phyloP scores from a whole-genome alignment of 2,888 invertebrate genomes.

The Drosophila limbata region DNA sequence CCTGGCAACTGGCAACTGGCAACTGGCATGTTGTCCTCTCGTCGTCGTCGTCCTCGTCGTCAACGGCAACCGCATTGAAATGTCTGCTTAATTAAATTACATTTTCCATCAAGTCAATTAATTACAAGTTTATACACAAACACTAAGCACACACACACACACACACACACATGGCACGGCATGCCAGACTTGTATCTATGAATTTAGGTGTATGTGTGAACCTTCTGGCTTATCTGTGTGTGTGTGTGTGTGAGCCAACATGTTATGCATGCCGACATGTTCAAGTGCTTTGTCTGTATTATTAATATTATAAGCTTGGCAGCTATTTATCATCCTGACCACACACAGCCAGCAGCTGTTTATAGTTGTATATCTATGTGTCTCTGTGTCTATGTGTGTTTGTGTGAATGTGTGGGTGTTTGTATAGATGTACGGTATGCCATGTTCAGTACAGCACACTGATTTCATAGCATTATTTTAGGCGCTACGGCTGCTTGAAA shows the following conservation, averaged over 20 bases:
- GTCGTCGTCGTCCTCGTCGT: conserved; percentile 17
- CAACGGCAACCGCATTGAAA: conserved; percentile 66
- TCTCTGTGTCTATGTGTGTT: too few species aligned
- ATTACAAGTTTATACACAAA: conserved; percentile 69
- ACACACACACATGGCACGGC: conserved; percentile 36
- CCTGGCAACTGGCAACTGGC: conserved; percentile 5
- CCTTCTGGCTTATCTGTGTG: conserved; percentile 24
- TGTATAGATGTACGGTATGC: conserved; percentile 14
- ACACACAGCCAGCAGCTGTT: conserved; percentile 28
- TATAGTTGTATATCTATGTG: conserved; percentile 10
- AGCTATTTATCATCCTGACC: conserved; percentile 79
- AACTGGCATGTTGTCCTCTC: conserved; percentile 10
- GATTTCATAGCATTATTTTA: conserved; percentile 53
- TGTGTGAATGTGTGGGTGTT: conserved; percentile 6
- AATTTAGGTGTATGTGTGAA: conserved; percentile 23
- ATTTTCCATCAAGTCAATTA: conserved; percentile 83
- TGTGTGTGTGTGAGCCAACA: conserved; percentile 52
- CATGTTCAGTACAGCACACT: conserved; percentile 52
- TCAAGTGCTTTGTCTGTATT: conserved; percentile 79
- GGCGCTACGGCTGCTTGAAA: conserved; percentile 7
- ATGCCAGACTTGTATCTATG: conserved; percentile 28
- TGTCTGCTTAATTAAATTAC: conserved; percentile 81
- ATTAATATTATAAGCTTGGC: conserved; percentile 81
- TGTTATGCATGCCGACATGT: conserved; percentile 78
- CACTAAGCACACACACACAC: conserved; percentile 44